phyloP scores from a whole-genome alignment of 2,113 vertebrate genomes.

The Mesocricetus auratus region DNA sequence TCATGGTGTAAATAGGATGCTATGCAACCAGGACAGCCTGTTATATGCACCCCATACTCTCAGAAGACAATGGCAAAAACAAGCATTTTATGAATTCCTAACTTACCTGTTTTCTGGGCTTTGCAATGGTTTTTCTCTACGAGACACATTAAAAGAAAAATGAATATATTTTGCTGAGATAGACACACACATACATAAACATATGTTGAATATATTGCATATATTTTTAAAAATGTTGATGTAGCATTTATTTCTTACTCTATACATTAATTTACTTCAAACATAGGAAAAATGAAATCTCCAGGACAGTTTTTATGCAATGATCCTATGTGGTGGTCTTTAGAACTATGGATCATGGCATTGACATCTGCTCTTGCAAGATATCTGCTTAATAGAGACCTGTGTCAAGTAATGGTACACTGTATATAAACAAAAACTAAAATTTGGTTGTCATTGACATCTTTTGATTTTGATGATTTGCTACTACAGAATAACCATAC shows the following conservation, averaged over 20 bases:
- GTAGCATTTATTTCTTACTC: background rate
- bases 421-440: background rate
- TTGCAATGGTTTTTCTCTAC: background rate
- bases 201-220: background rate
- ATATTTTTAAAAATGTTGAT: background rate
- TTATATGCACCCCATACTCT: background rate
- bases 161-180: background rate
- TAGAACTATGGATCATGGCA: background rate
- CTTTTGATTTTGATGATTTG: background rate
- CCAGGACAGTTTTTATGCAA: fast-evolving
- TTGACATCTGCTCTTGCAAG: too few species aligned
- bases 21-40: background rate
- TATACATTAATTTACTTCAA: background rate
- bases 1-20: background rate
- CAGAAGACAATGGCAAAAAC: background rate
- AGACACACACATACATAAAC: too few species aligned
- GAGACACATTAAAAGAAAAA: background rate
- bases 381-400: background rate
- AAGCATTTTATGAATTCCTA: background rate
- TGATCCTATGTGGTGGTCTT: fast-evolving
- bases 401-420: fast-evolving
- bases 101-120: background rate
- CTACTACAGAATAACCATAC: background rate
- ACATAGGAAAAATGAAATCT: background rate
- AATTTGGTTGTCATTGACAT: background rate